Conservation (phyloP, 2,888 invertebrate genomes). For the Callyntrura guangdongensis region DNA sequence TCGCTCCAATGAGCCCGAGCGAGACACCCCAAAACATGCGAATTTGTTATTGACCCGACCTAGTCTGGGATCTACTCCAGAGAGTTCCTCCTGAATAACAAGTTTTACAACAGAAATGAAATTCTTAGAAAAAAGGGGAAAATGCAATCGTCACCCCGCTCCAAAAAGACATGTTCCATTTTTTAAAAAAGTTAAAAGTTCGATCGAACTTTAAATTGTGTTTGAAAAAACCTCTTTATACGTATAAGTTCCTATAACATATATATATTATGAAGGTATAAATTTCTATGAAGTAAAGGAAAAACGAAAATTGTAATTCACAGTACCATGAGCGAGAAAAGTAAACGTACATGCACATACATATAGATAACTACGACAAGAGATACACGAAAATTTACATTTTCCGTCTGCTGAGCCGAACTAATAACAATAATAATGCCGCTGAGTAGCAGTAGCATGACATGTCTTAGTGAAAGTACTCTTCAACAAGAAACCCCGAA, state of each 20-base stretch:
- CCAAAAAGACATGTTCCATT: background rate
- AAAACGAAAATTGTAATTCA: background rate
- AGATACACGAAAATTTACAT: background rate
- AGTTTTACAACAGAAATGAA: background rate
- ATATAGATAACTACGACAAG: background rate
- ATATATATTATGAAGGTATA: background rate
- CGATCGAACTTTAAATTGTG: too few species aligned
- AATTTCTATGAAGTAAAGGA: background rate
- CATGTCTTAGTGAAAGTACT: background rate
- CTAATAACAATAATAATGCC: background rate
- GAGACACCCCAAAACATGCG: conserved; percentile 81
- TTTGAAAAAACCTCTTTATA: too few species aligned
- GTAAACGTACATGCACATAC: too few species aligned
- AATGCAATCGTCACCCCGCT: conserved; percentile 2
- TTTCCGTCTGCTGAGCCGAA: background rate
- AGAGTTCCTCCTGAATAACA: conserved; percentile 88
- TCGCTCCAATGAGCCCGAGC: conserved; percentile 86
- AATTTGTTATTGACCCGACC: conserved; percentile 85
- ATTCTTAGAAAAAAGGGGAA: background rate
- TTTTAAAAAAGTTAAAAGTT: conserved; percentile 19
- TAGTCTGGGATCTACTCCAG: conserved; percentile 88
- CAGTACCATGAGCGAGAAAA: background rate
- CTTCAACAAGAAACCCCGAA: conserved; percentile 3
- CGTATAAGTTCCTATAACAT: too few species aligned
- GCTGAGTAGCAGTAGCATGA: background rate